Conservation (phyloP, 1,140 invertebrate genomes). For the Platorchestia sp. region DNA sequence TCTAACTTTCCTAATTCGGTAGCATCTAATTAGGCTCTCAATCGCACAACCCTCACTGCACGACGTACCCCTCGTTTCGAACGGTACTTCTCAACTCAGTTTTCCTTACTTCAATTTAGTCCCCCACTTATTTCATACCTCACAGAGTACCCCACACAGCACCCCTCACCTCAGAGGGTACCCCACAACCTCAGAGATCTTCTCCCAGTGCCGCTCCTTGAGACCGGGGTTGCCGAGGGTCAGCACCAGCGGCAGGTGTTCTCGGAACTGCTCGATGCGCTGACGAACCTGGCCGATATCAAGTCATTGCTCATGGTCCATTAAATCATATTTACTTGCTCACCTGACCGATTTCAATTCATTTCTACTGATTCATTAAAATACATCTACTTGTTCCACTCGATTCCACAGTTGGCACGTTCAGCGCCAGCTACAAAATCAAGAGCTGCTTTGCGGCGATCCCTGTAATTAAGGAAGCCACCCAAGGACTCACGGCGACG, state of each 20-base stretch:
- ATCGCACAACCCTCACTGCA: too few relatives aligned
- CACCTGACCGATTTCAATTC: too few relatives aligned
- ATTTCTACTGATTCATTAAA: too few relatives aligned
- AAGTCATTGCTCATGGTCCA: not conserved
- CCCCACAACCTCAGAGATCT: slow-evolving; percentile 94
- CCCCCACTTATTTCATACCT: not conserved
- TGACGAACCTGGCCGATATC: slow-evolving; percentile 73
- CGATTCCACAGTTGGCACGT: too few relatives aligned
- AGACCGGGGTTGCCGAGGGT: slow-evolving; percentile 95
- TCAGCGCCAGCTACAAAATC: too few relatives aligned
- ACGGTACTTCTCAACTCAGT: not conserved
- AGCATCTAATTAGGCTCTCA: too few relatives aligned
- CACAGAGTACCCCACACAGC: not conserved
- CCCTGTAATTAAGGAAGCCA: too few relatives aligned
- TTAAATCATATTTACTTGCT: too few relatives aligned
- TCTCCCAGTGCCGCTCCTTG: slow-evolving; percentile 94
- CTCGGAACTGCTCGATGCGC: slow-evolving; percentile 90
- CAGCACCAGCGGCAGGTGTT: slow-evolving; percentile 90
- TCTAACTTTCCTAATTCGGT: too few relatives aligned
- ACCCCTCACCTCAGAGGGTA: slow-evolving; percentile 80
- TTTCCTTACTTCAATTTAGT: not conserved
- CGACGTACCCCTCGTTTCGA: too few relatives aligned
- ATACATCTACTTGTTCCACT: too few relatives aligned
- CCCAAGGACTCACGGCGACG: slow-evolving; percentile 57
- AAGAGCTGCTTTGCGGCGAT: too few relatives aligned